phyloP scores from a whole-genome alignment of 2,113 vertebrate species.

The Dendrocopos noguchii region DNA sequence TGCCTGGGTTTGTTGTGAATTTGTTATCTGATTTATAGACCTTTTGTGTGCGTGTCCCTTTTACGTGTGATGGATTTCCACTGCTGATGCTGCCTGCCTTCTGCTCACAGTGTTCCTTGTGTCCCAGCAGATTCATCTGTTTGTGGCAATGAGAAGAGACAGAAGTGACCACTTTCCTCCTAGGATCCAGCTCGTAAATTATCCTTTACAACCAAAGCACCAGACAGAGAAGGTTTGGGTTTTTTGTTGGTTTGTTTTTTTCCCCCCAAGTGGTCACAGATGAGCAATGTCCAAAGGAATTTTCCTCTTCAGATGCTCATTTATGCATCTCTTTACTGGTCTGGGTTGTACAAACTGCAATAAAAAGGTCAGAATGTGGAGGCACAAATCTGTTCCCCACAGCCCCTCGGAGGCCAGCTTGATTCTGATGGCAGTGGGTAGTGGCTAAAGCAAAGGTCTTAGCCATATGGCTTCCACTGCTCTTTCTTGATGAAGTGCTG shows the following conservation, averaged over 20 bases:
- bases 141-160: conserved; percentile 28
- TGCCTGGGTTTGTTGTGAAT: conserved; percentile 12
- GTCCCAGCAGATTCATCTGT: conserved; percentile 50
- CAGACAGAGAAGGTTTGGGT: not conserved
- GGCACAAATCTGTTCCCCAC: not conserved
- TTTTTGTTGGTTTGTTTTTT: not conserved
- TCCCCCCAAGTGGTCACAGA: conserved; percentile 5
- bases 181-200: conserved; percentile 52
- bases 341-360: not conserved
- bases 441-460: not conserved
- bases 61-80: conserved; percentile 48
- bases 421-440: not conserved
- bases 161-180: conserved; percentile 22
- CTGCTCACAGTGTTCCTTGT: conserved; percentile 44
- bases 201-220: conserved; percentile 24
- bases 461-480: not conserved
- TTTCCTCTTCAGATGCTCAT: conserved; percentile 23
- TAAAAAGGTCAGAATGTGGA: not conserved
- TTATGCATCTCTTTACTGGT: conserved; percentile 23
- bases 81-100: conserved; percentile 47
- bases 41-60: conserved; percentile 39
- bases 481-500: not conserved
- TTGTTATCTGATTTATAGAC: conserved; percentile 64
- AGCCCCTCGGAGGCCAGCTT: not conserved
- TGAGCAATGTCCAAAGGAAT: conserved; percentile 36